Evolutionary conservation across 2,797 vertebrate genomes (phyloP).

Genomic region (Melanotaenia maccullochi): DNA sequence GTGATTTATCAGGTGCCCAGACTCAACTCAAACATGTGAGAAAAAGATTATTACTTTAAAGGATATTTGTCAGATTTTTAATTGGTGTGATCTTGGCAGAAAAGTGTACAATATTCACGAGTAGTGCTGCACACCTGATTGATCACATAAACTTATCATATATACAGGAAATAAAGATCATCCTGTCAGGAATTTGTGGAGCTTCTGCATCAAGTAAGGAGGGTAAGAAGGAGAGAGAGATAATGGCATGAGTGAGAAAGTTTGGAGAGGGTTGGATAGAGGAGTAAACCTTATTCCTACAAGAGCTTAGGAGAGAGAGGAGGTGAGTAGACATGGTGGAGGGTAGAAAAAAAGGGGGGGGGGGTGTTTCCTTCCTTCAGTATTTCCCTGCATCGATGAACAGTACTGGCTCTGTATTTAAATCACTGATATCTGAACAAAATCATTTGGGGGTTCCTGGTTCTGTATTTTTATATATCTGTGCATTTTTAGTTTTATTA

Average conservation of each 20-base stretch:
- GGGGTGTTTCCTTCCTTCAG: too few species aligned
- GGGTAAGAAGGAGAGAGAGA: background rate
- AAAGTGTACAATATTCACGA: conserved; percentile 3
- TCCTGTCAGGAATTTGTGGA: background rate
- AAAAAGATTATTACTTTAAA: conserved; percentile 8
- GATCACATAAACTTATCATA: background rate
- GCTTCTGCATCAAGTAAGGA: background rate
- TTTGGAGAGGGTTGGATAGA: background rate
- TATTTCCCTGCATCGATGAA: background rate
- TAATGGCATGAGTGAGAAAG: background rate
- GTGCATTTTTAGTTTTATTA: background rate
- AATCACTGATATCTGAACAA: conserved; percentile 1
- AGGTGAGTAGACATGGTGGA: background rate
- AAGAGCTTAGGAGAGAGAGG: background rate
- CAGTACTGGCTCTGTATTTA: background rate
- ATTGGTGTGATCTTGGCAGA: conserved; percentile 11
- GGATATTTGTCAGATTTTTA: conserved; percentile 1
- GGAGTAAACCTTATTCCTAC: background rate
- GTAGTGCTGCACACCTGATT: background rate
- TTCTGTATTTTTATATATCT: background rate
- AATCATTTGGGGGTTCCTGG: background rate
- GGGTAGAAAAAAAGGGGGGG: too few species aligned
- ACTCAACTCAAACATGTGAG: conserved; percentile 1
- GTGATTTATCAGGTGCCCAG: background rate
- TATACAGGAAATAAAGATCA: background rate